A percentile compares a stretch with the other conserved stretches of the same genome.
phyloP scores from a whole-genome alignment of 2,888 invertebrate species.

The Venustoraphidia nigricollis region DNA sequence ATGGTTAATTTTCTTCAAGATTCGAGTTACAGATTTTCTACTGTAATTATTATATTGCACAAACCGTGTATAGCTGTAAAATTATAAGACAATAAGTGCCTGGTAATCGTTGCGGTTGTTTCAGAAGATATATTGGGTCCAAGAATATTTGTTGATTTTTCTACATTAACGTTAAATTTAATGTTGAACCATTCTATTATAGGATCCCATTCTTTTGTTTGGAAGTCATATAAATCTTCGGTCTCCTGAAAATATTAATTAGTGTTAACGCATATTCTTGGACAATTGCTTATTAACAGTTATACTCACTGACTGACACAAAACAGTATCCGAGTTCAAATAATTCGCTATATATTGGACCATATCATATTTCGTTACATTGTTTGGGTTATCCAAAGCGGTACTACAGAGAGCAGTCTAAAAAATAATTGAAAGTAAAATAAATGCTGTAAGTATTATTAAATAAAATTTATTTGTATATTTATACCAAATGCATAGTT shows the following conservation, averaged over 20 bases:
- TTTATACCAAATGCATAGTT: constrained; percentile 74
- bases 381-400: constrained; percentile 82
- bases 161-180: constrained; percentile 55
- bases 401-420: constrained; percentile 83
- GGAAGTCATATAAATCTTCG: constrained; percentile 56
- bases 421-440: constrained; percentile 15
- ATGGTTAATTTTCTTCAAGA: too few relatives aligned
- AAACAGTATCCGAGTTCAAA: constrained; percentile 66
- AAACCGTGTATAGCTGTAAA: constrained; percentile 69
- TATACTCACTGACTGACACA: constrained; percentile 55
- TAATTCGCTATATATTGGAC: constrained; percentile 65
- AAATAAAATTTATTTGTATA: constrained; percentile 14
- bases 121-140: constrained; percentile 47
- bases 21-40: too few relatives aligned
- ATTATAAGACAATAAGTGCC: constrained; percentile 68
- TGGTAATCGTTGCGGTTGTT: constrained; percentile 51
- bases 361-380: constrained; percentile 57
- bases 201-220: constrained; percentile 78
- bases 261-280: too few relatives aligned
- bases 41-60: too few relatives aligned
- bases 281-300: too few relatives aligned
- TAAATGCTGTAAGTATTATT: too few relatives aligned
- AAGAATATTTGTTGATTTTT: constrained; percentile 53
- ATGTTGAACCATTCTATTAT: constrained; percentile 79
- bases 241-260: constrained; percentile 41